Base-by-base conservation (phyloP, 2,797 vertebrate genomes). In the Lagodon rhomboides region DNA sequence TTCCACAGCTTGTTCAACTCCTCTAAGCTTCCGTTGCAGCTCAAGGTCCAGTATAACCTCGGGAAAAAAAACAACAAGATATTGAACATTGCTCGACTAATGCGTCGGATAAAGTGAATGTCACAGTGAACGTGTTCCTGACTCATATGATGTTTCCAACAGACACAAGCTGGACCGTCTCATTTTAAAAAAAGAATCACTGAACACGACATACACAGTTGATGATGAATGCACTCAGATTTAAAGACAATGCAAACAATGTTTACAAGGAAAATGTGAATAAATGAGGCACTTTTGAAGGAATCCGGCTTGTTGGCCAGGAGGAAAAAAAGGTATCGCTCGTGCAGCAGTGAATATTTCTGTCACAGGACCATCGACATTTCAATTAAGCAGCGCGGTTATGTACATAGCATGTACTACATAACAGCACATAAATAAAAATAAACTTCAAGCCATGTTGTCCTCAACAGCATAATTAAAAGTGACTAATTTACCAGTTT, bases 401-500 rank as follows among this genome's bases (percentile, higher is more conserved):
- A 73, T 89, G 86, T 85, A 89, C 76, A 80, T 78, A 82, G 83
- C 85, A 86, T 85, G 86, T 85, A 85, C 91, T 60, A 91, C 91
- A 91, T 80, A 92, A 86, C 85, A 71, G 83, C 85, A 85, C 87
- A 83, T 84, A 86, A 83, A 89, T 90, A 87, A 85, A 89, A 89
- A 89, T 79, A 91, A 94, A 91, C 82, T 74, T 62, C 54, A 53
- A 87, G 82, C 82, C 91, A 88, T 85, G 89, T 90, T 87, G 76
- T 90, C 85, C 82, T 90, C 86, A 82, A 88, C 67, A 84, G 89
- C 88, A 79, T 93, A 93, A 95, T 94, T 95, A 95, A 93, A 93
- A 87, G 89, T 90, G 88, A 94, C 87, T 93, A 90, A 94, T 94
- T 95, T 93, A 89, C 87, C 91, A 89, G 90, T 93, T 92, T 93